Evolutionary conservation across 2,113 vertebrate genomes (phyloP), one percentile per base, ranked within the genome.

Genomic region (Prinia subflava): DNA sequence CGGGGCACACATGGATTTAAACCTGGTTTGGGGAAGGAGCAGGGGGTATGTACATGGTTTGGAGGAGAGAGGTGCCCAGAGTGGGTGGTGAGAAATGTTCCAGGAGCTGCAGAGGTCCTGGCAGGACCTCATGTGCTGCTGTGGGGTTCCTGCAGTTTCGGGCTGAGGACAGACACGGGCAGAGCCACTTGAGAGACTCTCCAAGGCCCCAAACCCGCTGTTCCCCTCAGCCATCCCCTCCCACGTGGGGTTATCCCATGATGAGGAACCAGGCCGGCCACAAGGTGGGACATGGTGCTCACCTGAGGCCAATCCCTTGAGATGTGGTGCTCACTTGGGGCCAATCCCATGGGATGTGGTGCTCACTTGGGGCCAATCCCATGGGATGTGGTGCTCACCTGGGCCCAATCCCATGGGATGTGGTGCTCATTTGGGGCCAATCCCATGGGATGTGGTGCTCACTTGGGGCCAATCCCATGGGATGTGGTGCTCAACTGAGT

Each of bases 71-170:
- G 22, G 0, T 22, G 59, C 90, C 2, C 9, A 20, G 59, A 9
- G 15, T 1, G 41, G 69, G 11, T 55, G 33, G 56, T 2, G 46
- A 19, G 47, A 24, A 6, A 35, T 0, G 28, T 21, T 30, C 7
- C 7, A 14, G 47, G 80, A 31, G 42, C 78, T 55, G 47, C 56
- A 8, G 39, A 9, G 78, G 4, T 22, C 30, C 77, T 28, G 3
- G 28, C 3, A 53, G 47, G 62, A 41, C 1, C 46, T 60, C 3
- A 0, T 5, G 44, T 35, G 73, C 41, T 50, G 3, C 4, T 2
- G 0, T 2, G 47, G 74, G 56, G 10, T 17, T 59, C 4, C 1
- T 6, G 50, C 27, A 2, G n/a, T 9, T 19, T 1, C 7, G 20
- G 56, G 65, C 41, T 79, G 65, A 55, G 65, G 33, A 55, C 52